Evolutionary conservation across 2,113 vertebrate genomes (phyloP).

Genomic region (Echinops telfairi): DNA sequence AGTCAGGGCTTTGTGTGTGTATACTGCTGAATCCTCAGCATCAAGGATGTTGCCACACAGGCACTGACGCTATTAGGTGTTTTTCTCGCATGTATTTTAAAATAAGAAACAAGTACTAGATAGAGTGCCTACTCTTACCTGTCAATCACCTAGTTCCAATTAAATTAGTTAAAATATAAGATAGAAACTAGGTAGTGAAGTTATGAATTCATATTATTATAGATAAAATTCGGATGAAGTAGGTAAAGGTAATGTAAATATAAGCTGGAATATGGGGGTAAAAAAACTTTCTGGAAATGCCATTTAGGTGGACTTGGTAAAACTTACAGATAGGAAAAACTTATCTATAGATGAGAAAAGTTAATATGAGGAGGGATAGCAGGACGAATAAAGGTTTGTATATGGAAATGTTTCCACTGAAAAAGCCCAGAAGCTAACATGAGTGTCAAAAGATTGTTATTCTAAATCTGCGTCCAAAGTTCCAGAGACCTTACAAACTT

Average conservation of each 20-base stretch:
- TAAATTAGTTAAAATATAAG: no score
- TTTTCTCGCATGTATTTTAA: not conserved
- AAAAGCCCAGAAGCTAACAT: not conserved
- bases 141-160: no score
- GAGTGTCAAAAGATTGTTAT: not conserved
- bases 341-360: conserved; percentile 24
- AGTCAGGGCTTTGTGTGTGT: not conserved
- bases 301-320: conserved; percentile 8
- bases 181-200: not conserved
- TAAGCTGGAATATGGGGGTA: not conserved
- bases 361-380: not conserved
- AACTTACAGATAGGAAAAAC: conserved; percentile 11
- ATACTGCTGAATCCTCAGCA: not conserved
- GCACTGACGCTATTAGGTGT: not conserved
- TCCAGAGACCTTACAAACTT: conserved; percentile 19
- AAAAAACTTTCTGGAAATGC: not conserved
- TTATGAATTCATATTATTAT: not conserved
- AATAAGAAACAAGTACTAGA: conserved; percentile 39
- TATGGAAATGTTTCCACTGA: conserved; percentile 25
- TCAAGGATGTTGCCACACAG: not conserved
- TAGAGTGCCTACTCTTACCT: not conserved
- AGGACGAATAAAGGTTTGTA: not conserved
- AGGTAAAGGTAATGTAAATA: not conserved
- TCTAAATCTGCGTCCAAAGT: conserved; percentile 35
- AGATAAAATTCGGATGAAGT: not conserved